These are phyloP conservation scores for Alviniconcha marisindica DNA, from an alignment of 1,140 invertebrate species.

Conservation along the genomic window DNA sequence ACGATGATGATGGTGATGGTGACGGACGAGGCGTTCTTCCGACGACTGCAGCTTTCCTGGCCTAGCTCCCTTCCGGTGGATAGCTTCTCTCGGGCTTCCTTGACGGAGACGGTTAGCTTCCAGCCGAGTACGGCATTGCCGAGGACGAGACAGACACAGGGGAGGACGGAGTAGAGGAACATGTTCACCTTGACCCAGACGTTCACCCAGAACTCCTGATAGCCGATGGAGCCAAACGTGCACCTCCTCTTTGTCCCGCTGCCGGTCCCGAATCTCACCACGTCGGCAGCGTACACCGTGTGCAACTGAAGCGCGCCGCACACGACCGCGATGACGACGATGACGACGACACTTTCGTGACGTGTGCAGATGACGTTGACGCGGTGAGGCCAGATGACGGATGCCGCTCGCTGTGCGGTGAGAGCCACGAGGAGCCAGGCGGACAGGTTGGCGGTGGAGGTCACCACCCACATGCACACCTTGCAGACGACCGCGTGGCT, in stretches of 20 bases:
- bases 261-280: not conserved
- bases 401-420: not conserved
- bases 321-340: not conserved
- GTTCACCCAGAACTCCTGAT: not conserved
- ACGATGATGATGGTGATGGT: not conserved
- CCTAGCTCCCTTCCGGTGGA: not conserved
- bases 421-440: not conserved
- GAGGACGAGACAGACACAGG: not conserved
- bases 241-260: not conserved
- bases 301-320: not conserved
- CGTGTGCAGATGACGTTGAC: not conserved
- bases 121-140: not conserved
- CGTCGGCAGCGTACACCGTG: not conserved
- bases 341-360: not conserved
- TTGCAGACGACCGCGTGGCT: not conserved
- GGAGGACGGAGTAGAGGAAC: not conserved
- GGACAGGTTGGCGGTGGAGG: not conserved
- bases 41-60: not conserved
- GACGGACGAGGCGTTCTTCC: not conserved
- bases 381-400: not conserved
- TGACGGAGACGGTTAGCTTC: not conserved
- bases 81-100: not conserved
- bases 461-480: not conserved
- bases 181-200: not conserved
- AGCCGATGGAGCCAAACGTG: not conserved